Base-by-base conservation (phyloP, 2,113 vertebrate species). In the Ceratotherium simum region DNA sequence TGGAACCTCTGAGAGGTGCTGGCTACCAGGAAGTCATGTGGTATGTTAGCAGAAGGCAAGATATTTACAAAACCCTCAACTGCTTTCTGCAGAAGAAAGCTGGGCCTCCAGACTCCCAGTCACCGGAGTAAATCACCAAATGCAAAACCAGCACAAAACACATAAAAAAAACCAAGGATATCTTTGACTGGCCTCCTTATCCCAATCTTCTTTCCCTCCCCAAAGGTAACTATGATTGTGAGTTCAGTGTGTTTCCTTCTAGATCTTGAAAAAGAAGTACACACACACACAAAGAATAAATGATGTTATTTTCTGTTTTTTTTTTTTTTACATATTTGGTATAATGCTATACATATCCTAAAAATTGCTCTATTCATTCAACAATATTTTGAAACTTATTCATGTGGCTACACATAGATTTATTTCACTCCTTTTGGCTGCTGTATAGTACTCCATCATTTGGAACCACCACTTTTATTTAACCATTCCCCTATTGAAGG, bases 21-120 rank as follows among this genome's bases (percentile, higher is more conserved):
- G 25, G 67, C 46, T 67, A 80, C 69, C 62, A 91, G 85, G 88
- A 96, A 97, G 72, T 84, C 80, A 75, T 7, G 17, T 75, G 76
- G 54, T 51, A 20, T 79, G 20, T 51, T 46, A 93, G 81, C 54
- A 80, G 73, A 78, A 85, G 31, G 72, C 64, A 83, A 62, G 93
- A 73, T 73, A 62, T 79, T 96, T 80, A 87, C n/a, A 78, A 64
- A 97, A 95, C 42, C 56, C 23, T 51, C 36, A 51, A 64, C 65
- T 80, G 76, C 67, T 85, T 95, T 84, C 58, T 90, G 39, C 51
- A 80, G 75, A 75, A 95, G 60, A 81, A 80, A 78, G 33, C 14
- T 36, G 25, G 31, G 54, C 86, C 73, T 78, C 48, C 16, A 54
- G 64, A 46, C 11, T 76, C n/a, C 46, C 51, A 36, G 70, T 75